phyloP scores from a whole-genome alignment of 1,140 invertebrate species.

The Nautilus pompilius region DNA sequence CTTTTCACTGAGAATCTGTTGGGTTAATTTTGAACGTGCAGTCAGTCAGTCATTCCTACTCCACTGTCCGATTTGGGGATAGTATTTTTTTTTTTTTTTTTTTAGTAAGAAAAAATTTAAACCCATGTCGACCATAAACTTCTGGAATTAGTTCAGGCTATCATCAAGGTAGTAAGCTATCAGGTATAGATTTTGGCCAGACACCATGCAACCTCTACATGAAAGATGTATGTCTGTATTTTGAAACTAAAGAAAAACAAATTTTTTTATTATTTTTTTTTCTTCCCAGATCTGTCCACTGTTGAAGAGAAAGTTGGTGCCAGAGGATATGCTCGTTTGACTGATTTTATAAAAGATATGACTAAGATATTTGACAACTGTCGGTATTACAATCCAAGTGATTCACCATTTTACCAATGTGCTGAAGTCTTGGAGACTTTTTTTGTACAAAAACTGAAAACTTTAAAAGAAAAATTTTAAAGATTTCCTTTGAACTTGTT shows the following conservation, averaged over 20 bases:
- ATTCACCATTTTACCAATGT: constrained; percentile 92
- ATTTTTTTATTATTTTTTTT: constrained; percentile 16
- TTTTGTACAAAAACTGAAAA: constrained; percentile 71
- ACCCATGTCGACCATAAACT: too few species aligned
- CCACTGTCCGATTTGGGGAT: too few species aligned
- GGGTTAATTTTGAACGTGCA: too few species aligned
- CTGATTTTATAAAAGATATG: constrained; percentile 95
- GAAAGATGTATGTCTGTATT: too few species aligned
- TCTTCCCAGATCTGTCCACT: constrained; percentile 82
- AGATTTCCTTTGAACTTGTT: background rate
- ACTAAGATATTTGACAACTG: constrained; percentile 98
- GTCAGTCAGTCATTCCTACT: too few species aligned
- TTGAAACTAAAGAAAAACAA: background rate
- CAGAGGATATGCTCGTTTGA: constrained; percentile 79
- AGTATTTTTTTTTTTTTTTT: too few species aligned
- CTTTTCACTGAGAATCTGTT: too few species aligned
- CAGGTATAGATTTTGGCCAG: too few species aligned
- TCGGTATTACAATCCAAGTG: constrained; percentile 92
- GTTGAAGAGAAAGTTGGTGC: constrained; percentile 85
- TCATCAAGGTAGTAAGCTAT: too few species aligned
- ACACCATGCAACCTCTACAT: too few species aligned
- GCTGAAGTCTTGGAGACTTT: constrained; percentile 92
- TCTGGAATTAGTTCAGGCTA: too few species aligned
- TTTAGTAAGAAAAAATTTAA: too few species aligned
- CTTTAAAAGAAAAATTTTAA: constrained; percentile 45